Evolutionary conservation across 2,113 vertebrate genomes (phyloP), one percentile per base, ranked within the genome.

Genomic region (Dermatemys mawii): DNA sequence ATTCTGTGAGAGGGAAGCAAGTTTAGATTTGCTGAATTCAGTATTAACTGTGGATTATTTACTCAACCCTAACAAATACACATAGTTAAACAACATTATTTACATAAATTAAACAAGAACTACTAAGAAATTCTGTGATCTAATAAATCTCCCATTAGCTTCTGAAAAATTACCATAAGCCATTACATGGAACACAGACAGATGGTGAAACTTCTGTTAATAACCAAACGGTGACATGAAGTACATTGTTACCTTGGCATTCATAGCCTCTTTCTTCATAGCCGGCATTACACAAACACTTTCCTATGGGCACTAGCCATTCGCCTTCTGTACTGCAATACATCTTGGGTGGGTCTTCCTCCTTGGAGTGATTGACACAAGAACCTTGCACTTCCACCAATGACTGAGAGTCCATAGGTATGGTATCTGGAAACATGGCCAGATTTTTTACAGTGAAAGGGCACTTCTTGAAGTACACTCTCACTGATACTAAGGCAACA

Each of bases 301-400:
- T 99, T 95, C 99, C 99, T 76, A 99, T 99, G 83, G 99, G 99
- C 83, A 99, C 99, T 4, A 99, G 99, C 99, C 99, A 99, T 97
- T 99, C 99, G 4, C 99, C 99, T 90, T 99, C 99, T 1, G 99
- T 99, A 96, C 99, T 99, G 98, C 99, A 99, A 98, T 99, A 99
- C 99, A 99, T 99, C 98, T 98, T 98, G 75, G 99, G 99, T 27
- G 99, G 98, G 78, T 99, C 99, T 95, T 99, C 99, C 96, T 99
- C 99, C 98, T 99, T 99, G 92, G 99, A 99, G 97, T 99, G 98
- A 97, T 99, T 99, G 98, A 99, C 99, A 90, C 99, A 99, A 82
- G 98, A 99, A 93, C 99, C 99, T 94, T 98, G 98, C 88, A 99
- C 99, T 97, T 99, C 99, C 98, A 99, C 99, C 96, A 99, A 94